Conservation (phyloP, 1,140 invertebrate species). For the Ceratosolen solmsi region DNA sequence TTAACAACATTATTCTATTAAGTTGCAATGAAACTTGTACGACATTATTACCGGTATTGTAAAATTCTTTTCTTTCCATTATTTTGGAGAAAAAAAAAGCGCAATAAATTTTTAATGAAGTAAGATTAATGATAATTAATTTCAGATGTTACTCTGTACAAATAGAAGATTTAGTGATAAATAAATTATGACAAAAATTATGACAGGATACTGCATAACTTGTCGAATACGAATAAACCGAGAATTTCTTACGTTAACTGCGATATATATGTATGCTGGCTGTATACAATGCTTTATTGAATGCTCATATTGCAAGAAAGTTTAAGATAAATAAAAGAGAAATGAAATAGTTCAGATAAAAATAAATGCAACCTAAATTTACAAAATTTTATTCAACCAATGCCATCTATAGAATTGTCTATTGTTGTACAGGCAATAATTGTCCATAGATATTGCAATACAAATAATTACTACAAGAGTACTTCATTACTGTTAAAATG, state of each 20-base stretch:
- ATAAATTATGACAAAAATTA: not conserved
- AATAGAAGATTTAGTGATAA: not conserved
- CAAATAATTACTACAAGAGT: not conserved
- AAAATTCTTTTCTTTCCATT: not conserved
- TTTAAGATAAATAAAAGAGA: not conserved
- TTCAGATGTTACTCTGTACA: not conserved
- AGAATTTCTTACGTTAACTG: constrained; percentile 32
- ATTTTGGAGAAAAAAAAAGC: not conserved
- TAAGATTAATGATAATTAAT: constrained; percentile 6
- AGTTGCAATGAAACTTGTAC: not conserved
- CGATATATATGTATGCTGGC: not conserved
- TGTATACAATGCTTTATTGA: constrained; percentile 38
- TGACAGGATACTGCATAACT: not conserved
- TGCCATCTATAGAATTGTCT: not conserved
- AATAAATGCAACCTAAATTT: constrained; percentile 3
- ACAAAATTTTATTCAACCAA: not conserved
- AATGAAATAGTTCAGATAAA: not conserved
- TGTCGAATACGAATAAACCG: constrained; percentile 11
- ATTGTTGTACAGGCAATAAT: not conserved
- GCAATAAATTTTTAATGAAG: not conserved
- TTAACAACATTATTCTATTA: no score
- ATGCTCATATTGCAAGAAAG: not conserved
- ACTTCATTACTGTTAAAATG: no score
- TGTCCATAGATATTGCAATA: not conserved
- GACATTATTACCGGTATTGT: not conserved